These are phyloP conservation scores for Calyptomena viridis DNA, from an alignment of 2,113 vertebrate genomes.

Conservation along the genomic window DNA sequence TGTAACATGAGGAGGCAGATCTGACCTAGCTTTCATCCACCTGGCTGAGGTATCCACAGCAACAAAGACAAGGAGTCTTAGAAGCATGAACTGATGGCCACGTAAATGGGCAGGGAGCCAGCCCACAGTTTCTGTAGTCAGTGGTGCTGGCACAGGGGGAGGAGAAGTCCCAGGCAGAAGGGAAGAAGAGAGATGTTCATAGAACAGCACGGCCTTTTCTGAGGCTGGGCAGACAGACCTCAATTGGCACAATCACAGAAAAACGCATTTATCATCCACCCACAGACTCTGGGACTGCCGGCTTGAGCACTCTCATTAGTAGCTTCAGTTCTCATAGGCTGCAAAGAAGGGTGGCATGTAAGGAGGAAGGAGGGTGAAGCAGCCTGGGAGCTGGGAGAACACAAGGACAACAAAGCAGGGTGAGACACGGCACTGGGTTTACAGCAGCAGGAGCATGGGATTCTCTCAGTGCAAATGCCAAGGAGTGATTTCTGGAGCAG, in stretches of 20 bases:
- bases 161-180: neutral
- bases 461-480: neutral
- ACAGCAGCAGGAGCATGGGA: neutral
- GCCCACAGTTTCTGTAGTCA: neutral
- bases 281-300: fast-evolving
- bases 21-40: neutral
- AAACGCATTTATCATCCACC: neutral
- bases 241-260: neutral
- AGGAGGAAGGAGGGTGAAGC: neutral
- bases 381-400: neutral
- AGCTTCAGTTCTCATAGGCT: neutral
- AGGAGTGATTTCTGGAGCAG: neutral
- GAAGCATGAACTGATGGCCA: neutral
- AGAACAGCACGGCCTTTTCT: neutral
- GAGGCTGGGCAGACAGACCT: neutral
- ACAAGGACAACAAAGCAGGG: neutral
- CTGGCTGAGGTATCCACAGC: neutral
- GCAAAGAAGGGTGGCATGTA: neutral
- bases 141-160: neutral
- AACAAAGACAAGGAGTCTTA: neutral
- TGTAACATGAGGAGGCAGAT: neutral
- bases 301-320: neutral
- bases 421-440: neutral
- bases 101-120: neutral
- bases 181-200: neutral